phyloP scores from a whole-genome alignment of 2,888 invertebrate genomes.

The Eupithecia exiguata region DNA sequence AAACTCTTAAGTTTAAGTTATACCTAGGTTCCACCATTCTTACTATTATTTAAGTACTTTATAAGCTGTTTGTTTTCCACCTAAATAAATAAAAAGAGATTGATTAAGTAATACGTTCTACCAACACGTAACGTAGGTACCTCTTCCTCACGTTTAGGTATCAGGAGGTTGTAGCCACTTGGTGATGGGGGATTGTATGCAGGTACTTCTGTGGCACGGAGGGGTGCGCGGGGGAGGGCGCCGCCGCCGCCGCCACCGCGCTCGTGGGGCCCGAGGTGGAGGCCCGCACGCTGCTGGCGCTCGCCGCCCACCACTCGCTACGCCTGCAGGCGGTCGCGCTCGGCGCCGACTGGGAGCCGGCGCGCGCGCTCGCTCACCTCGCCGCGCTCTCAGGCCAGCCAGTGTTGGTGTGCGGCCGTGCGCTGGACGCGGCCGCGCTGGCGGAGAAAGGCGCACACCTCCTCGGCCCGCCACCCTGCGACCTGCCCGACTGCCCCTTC shows the following conservation, averaged over 20 bases:
- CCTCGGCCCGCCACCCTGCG: slow-evolving; percentile 68
- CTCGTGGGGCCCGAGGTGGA: slow-evolving; percentile 54
- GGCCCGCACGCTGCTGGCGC: slow-evolving; percentile 49
- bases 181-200: not conserved
- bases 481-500: slow-evolving; percentile 59
- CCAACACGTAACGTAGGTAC: too few species aligned
- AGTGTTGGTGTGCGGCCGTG: slow-evolving; percentile 57
- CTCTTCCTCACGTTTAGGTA: too few species aligned
- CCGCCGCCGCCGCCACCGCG: slow-evolving; percentile 79
- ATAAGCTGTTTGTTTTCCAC: too few species aligned
- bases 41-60: too few species aligned
- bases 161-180: too few species aligned
- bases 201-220: slow-evolving; percentile 22
- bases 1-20: too few species aligned
- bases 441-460: slow-evolving; percentile 25
- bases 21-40: too few species aligned
- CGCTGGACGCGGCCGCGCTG: slow-evolving; percentile 40
- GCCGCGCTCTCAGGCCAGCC: slow-evolving; percentile 24
- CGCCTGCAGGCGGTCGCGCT: slow-evolving; percentile 1
- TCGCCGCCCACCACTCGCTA: not conserved
- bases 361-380: slow-evolving; percentile 43
- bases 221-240: not conserved
- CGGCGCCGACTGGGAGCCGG: slow-evolving; percentile 5
- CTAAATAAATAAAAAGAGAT: too few species aligned
- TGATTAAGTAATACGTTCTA: too few species aligned